A percentile compares a stretch with the other conserved stretches of the same genome.
Evolutionary conservation across 2,113 vertebrate genomes (phyloP).

Genomic region (Nibea albiflora): DNA sequence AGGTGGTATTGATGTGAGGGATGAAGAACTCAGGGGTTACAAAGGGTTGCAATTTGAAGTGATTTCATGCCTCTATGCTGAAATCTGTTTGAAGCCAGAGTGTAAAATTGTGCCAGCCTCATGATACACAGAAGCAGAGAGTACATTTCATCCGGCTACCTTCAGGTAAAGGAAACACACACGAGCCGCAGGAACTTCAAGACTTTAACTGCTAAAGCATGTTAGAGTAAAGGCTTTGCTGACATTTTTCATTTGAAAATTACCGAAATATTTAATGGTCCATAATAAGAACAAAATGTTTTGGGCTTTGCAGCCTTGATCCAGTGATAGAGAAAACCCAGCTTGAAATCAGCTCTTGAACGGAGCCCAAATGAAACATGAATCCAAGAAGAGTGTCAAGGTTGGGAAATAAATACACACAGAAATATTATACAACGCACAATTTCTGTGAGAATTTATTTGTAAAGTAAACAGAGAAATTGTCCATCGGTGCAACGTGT

Average conservation of each 20-base stretch:
- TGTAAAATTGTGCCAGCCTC: constrained; percentile 46
- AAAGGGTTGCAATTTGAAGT: constrained; percentile 51
- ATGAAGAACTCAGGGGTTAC: constrained; percentile 30
- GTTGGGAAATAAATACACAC: constrained; percentile 59
- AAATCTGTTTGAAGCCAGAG: constrained; percentile 37
- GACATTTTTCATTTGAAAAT: constrained; percentile 39
- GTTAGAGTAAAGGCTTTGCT: not conserved
- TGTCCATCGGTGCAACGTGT: not conserved
- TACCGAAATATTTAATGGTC: constrained; percentile 23
- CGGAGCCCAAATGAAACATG: constrained; percentile 38
- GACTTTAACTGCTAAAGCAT: not conserved
- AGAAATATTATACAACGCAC: constrained; percentile 23
- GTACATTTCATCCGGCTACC: constrained; percentile 14
- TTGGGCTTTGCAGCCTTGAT: constrained; percentile 35
- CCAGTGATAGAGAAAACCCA: constrained; percentile 40
- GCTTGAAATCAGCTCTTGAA: constrained; percentile 49
- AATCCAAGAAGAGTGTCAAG: constrained; percentile 48
- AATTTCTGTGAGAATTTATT: constrained; percentile 19
- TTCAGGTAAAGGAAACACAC: constrained; percentile 44
- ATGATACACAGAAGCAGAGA: constrained; percentile 44
- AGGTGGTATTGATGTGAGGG: constrained; percentile 30
- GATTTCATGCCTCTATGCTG: constrained; percentile 55
- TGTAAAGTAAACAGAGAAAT: not conserved
- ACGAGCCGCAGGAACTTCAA: not conserved
- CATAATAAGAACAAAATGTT: constrained; percentile 44